Percentiles rank a stretch among this genome's conserved stretches.
Conservation (phyloP, 2,888 invertebrate species). For the Bellardia pandia region DNA sequence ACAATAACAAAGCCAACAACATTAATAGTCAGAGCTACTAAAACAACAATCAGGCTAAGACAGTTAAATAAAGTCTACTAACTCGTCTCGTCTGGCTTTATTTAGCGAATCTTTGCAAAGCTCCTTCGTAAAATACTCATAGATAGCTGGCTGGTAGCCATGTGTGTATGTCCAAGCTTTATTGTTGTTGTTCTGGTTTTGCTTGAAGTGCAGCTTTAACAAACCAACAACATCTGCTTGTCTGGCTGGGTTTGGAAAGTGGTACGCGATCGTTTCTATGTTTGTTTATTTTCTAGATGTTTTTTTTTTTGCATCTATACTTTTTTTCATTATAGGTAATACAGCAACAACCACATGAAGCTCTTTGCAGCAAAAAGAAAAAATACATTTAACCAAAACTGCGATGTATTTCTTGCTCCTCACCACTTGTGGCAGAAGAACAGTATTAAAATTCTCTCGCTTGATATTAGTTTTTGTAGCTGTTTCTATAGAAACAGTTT, state of each 20-base stretch:
- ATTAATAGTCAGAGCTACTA: conserved; percentile 55
- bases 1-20: conserved; percentile 20
- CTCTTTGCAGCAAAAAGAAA: neutral
- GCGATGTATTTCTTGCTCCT: conserved; percentile 16
- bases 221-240: conserved; percentile 75
- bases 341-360: conserved; percentile 25
- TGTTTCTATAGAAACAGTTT: conserved; percentile 53
- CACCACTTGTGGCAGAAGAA: conserved; percentile 61
- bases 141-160: conserved; percentile 43
- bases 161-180: conserved; percentile 26
- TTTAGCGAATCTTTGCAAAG: conserved; percentile 56
- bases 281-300: conserved; percentile 44
- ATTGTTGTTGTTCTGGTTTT: conserved; percentile 30
- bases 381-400: conserved; percentile 6
- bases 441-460: conserved; percentile 58
- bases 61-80: conserved; percentile 73
- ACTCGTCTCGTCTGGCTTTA: conserved; percentile 69
- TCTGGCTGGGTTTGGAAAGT: conserved; percentile 80
- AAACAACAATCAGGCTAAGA: conserved; percentile 69
- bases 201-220: conserved; percentile 47
- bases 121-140: conserved; percentile 5
- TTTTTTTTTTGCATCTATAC: neutral
- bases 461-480: conserved; percentile 31
- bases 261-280: conserved; percentile 75
- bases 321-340: neutral